Evolutionary conservation across 2,888 invertebrate species (phyloP).

Genomic region (Terebella lapidaria): DNA sequence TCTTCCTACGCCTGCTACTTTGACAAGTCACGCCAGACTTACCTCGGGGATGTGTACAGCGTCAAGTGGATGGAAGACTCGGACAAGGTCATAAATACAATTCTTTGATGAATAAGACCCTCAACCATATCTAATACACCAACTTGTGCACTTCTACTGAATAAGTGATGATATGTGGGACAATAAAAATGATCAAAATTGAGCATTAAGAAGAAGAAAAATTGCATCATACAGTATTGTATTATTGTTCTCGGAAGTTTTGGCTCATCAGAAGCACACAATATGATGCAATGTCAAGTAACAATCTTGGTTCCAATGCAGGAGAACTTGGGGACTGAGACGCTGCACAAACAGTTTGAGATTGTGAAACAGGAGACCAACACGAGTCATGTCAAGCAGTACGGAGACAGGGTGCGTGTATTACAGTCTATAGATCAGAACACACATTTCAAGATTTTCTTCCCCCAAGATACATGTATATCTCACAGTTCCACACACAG

Average conservation of each 20-base stretch:
- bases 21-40: constrained; percentile 56
- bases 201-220: background rate
- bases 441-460: background rate
- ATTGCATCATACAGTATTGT: too few species aligned
- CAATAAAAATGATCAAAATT: background rate
- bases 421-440: background rate
- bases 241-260: too few species aligned
- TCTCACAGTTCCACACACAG: too few species aligned
- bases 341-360: constrained; percentile 57
- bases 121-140: background rate
- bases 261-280: too few species aligned
- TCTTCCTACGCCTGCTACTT: constrained; percentile 62
- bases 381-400: constrained; percentile 61
- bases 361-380: constrained; percentile 59
- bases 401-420: constrained; percentile 55
- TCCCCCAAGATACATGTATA: background rate
- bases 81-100: constrained; percentile 53
- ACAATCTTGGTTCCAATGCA: too few species aligned
- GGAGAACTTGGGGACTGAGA: constrained; percentile 56
- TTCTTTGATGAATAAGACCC: background rate
- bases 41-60: constrained; percentile 62
- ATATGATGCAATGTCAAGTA: too few species aligned
- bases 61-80: constrained; percentile 64
- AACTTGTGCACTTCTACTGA: background rate
- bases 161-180: background rate